Percentiles rank a stretch among this genome's conserved stretches.
Conservation (phyloP, 2,797 vertebrate species). For the Eurystomus glaucurus region DNA sequence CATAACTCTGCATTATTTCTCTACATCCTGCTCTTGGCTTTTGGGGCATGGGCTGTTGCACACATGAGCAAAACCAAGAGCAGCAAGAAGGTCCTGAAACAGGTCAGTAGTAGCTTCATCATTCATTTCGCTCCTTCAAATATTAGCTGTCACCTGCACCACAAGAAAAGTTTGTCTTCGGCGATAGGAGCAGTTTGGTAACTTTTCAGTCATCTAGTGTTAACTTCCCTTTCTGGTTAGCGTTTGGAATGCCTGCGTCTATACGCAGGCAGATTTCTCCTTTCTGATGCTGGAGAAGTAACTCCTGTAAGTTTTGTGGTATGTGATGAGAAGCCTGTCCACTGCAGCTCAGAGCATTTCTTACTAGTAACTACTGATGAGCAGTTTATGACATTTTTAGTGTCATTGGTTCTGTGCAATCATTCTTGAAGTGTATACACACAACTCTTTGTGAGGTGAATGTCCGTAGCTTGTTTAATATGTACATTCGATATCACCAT, state of each 20-base stretch:
- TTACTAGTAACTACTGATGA: not conserved
- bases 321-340: not conserved
- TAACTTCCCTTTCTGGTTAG: not conserved
- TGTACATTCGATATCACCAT: not conserved
- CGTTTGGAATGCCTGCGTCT: not conserved
- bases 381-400: not conserved
- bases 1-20: not conserved
- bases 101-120: not conserved
- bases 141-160: not conserved
- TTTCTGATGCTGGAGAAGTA: not conserved
- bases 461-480: not conserved
- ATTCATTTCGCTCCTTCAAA: not conserved
- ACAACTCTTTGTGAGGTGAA: not conserved
- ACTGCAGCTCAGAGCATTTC: not conserved
- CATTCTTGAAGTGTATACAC: not conserved
- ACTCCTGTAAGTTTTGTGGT: not conserved
- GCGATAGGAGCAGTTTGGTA: not conserved
- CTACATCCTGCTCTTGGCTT: not conserved
- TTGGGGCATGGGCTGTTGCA: not conserved
- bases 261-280: not conserved
- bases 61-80: not conserved
- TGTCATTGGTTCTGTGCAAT: not conserved
- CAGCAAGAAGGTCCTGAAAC: not conserved
- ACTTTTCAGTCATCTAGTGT: not conserved
- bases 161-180: not conserved